phyloP scores from a whole-genome alignment of 2,113 vertebrate genomes.

The Cavia porcellus region DNA sequence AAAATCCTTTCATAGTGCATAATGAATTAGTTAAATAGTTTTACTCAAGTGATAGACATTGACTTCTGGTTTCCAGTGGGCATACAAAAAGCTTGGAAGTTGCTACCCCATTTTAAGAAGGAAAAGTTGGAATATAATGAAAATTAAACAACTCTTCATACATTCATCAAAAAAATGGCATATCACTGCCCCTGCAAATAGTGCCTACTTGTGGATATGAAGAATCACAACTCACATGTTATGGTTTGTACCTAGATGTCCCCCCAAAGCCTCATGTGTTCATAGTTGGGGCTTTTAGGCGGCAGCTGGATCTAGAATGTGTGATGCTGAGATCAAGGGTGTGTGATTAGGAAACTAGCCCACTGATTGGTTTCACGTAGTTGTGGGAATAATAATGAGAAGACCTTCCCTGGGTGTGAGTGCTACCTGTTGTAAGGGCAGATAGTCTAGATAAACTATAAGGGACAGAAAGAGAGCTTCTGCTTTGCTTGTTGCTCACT shows the following conservation, averaged over 20 bases:
- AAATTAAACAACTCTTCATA: not conserved
- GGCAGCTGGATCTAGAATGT: not conserved
- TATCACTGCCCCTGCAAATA: too few relatives aligned
- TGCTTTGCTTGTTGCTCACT: not conserved
- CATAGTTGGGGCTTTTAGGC: not conserved
- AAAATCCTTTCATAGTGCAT: not conserved
- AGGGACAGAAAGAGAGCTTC: not conserved
- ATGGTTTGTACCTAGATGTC: not conserved
- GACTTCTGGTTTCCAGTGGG: not conserved
- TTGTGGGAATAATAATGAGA: not conserved
- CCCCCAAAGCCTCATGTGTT: not conserved
- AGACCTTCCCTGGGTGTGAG: not conserved
- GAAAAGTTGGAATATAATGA: not conserved
- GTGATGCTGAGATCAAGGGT: not conserved
- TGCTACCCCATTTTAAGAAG: not conserved
- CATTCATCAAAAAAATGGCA: not conserved
- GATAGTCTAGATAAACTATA: not conserved
- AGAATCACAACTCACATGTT: not conserved
- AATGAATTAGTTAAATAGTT: not conserved
- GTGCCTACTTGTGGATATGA: not conserved
- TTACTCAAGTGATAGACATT: not conserved
- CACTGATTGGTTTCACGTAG: not conserved
- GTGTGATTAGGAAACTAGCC: not conserved
- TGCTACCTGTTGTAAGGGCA: not conserved
- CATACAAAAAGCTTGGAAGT: not conserved